These are phyloP conservation scores for Mesitornis unicolor DNA, from an alignment of 2,113 vertebrate species.

Conservation along the genomic window DNA sequence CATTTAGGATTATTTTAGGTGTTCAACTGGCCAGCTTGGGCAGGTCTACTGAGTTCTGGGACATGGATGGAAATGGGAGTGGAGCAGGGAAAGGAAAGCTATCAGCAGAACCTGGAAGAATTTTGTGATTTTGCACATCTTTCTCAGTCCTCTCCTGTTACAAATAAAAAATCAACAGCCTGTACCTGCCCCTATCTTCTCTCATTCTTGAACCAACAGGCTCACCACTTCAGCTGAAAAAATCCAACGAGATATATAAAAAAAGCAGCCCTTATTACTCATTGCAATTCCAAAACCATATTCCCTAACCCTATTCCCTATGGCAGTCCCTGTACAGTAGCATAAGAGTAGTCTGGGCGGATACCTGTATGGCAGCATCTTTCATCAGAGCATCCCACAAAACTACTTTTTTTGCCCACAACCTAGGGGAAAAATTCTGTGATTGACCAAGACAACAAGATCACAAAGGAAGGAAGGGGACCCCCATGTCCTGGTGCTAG, in stretches of 20 bases:
- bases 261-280: neutral
- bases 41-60: neutral
- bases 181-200: neutral
- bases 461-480: neutral
- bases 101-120: neutral
- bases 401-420: too few relatives aligned
- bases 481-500: neutral
- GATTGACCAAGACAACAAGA: neutral
- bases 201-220: neutral
- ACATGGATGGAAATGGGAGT: neutral
- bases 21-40: neutral
- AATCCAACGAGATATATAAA: neutral
- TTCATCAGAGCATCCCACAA: neutral
- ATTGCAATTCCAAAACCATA: neutral
- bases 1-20: neutral
- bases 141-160: neutral
- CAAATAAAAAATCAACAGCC: neutral
- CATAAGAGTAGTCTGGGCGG: too few relatives aligned
- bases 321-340: neutral
- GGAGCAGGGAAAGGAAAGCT: neutral
- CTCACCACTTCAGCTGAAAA: neutral
- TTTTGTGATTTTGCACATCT: neutral
- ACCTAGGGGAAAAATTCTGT: neutral
- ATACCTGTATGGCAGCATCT: neutral
- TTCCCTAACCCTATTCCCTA: neutral